Base-by-base conservation (phyloP, 2,888 invertebrate genomes). In the Diarsia mendica region DNA sequence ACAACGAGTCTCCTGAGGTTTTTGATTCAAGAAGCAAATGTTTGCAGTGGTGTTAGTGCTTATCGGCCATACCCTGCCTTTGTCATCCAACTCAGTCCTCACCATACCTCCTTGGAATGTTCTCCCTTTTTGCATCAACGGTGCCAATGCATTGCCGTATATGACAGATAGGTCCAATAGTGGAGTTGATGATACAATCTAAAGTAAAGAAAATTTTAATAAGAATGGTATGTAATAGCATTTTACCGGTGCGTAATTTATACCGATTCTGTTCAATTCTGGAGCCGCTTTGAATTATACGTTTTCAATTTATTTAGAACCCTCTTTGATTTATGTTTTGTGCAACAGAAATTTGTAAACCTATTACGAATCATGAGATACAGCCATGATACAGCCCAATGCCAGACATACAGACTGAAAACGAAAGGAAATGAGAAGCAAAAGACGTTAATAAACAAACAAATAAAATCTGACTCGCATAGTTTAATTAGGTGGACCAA, bases 11-110 rank as follows among this genome's bases (percentile, higher is more conserved):
- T 92, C 92, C n/a, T 81, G 78, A 6, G 89, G 89, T 49, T 64
- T 84, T 65, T 90, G 83, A 75, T 92, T 92, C 67, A 89, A 67
- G 0, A 87, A 84, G 60, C 92, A 92, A 0, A 91, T 55, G 49
- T 85, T 87, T 0, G 68, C 80, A 20, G 85, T 78, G 0, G 87
- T 74, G 49, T 89, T 90, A 13, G 79, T 71, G 48, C 87, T 90
- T 0, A 91, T 92, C 0, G 93, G 93, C 92, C 93, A 93, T 46
- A 92, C 85, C n/a, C 89, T 90, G 9, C 92, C 93, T 49, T 91
- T 85, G 39, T 85, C 67, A 13, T 87, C 90, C 0, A 86, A 51
- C 67, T 93, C 93, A 39, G 80, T 87, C 69, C 92, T 92, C 11
- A 93, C 80, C 20, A 91, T 69, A 23, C 93, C 93, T 0, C 88